Base-by-base conservation (phyloP, 1,140 invertebrate genomes). In the Magallana gigas region DNA sequence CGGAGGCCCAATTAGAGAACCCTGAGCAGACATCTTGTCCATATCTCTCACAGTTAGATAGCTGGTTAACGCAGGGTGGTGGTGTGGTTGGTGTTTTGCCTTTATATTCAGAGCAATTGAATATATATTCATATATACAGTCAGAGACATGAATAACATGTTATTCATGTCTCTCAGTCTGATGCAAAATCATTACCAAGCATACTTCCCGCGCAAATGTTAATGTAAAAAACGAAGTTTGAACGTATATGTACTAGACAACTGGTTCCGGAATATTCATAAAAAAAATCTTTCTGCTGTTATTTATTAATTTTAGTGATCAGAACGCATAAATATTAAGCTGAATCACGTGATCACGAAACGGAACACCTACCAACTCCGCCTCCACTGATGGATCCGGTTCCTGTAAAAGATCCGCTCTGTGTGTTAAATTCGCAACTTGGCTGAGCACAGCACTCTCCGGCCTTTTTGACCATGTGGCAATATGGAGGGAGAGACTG, bases 381-480 rank as follows among this genome's bases (percentile, higher is more conserved):
- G 7, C 60, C 85, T 8, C 91, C 91, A 87, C 88, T 90, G 84
- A 91, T 81, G 23, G 91, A 88, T 18, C 91, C 91, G 11, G 64
- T 88, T 83, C 91, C 91, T 57, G 89, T 90, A 36, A 91, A 89
- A 62, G 81, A 90, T 29, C 91, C 91, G 29, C 88, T 87, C 59
- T 90, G 88, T 9, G 87, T 89, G 68, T 87, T 90, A 83, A 92
- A 92, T 85, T 92, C 91, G 87, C 92, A 92, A 1, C 87, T 88
- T 56, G 91, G 91, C 62, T 88, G 86, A 48, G 83, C 58, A 84
- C 92, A 92, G 64, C 92, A 92, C 48, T 91, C 86, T 36, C 92
- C 92, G 9, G 88, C 64, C 48, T 89, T 87, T 71, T 90, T 91
- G 16, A 85, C 84, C 71, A 91, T 88, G 11, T 88, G 88, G 57